Conservation (phyloP, 1,140 invertebrate genomes). For the Platorchestia sp. region DNA sequence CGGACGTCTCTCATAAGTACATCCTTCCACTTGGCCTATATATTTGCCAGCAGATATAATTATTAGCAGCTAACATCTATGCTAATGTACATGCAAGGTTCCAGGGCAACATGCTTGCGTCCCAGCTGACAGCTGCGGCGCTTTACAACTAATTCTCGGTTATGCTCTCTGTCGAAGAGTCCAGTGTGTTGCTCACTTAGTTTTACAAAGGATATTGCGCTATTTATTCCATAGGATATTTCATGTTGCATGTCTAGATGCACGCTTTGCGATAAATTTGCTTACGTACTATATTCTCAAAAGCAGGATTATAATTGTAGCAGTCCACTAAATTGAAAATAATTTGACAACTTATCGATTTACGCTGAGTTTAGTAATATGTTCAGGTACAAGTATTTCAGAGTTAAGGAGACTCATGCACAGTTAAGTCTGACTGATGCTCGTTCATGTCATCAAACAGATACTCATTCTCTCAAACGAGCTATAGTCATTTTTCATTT, state of each 20-base stretch:
- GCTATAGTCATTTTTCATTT: too few relatives aligned
- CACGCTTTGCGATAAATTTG: not conserved
- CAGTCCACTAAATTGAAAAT: not conserved
- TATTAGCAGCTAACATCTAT: constrained; percentile 36
- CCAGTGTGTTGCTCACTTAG: not conserved
- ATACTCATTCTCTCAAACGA: too few relatives aligned
- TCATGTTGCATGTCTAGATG: not conserved
- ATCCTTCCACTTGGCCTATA: constrained; percentile 48
- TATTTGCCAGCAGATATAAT: constrained; percentile 46
- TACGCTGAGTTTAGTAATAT: too few relatives aligned
- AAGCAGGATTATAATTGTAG: not conserved
- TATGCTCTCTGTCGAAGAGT: not conserved
- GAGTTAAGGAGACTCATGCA: too few relatives aligned
- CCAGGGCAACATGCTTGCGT: not conserved
- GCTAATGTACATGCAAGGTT: not conserved
- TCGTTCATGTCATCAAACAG: too few relatives aligned
- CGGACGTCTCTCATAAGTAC: constrained; percentile 34
- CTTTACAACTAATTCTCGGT: not conserved
- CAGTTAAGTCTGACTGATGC: too few relatives aligned
- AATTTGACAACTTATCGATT: not conserved
- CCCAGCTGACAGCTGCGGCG: not conserved
- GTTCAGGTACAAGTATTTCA: too few relatives aligned
- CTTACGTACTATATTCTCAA: not conserved
- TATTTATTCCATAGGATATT: too few relatives aligned
- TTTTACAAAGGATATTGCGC: not conserved